phyloP scores from a whole-genome alignment of 2,888 invertebrate genomes.

The Aspidiotus destructor region DNA sequence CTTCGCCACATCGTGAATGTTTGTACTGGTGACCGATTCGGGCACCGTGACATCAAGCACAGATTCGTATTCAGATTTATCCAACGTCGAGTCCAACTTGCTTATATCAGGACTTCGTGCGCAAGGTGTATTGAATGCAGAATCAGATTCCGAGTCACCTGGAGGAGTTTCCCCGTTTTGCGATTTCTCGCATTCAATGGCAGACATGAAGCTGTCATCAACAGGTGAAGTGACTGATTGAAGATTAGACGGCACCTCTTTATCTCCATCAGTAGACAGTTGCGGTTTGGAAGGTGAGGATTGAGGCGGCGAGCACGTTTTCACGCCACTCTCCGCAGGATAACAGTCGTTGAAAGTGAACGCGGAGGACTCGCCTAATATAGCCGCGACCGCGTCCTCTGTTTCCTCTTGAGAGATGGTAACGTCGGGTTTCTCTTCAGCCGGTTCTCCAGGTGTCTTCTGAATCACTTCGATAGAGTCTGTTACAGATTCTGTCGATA shows the following conservation, averaged over 20 bases:
- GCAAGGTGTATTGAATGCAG: not conserved
- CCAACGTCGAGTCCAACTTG: not conserved
- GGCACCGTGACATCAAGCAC: not conserved
- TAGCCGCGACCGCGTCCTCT: constrained; percentile 80
- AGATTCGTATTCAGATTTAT: constrained; percentile 1
- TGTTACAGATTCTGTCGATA: constrained; percentile 40
- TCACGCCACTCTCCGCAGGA: constrained; percentile 46
- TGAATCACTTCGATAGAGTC: constrained; percentile 42
- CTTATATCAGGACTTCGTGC: not conserved
- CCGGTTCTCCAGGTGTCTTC: constrained; percentile 53
- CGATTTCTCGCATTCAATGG: not conserved
- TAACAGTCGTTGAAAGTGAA: constrained; percentile 41
- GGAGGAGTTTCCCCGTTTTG: too few relatives aligned
- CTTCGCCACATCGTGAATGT: too few relatives aligned
- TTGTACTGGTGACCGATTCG: not conserved
- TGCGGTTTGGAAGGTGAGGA: constrained; percentile 70
- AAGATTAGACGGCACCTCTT: not conserved
- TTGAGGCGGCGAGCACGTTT: constrained; percentile 65
- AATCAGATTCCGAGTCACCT: not conserved
- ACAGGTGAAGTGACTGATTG: not conserved
- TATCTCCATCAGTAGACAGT: constrained; percentile 66
- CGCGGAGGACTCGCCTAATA: constrained; percentile 66
- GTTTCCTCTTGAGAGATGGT: constrained; percentile 86
- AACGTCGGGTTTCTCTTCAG: constrained; percentile 41
- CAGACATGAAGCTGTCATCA: constrained; percentile 1